These are phyloP conservation scores for Blastobasis lacticolella DNA, from an alignment of 2,888 invertebrate species.

Conservation along the genomic window DNA sequence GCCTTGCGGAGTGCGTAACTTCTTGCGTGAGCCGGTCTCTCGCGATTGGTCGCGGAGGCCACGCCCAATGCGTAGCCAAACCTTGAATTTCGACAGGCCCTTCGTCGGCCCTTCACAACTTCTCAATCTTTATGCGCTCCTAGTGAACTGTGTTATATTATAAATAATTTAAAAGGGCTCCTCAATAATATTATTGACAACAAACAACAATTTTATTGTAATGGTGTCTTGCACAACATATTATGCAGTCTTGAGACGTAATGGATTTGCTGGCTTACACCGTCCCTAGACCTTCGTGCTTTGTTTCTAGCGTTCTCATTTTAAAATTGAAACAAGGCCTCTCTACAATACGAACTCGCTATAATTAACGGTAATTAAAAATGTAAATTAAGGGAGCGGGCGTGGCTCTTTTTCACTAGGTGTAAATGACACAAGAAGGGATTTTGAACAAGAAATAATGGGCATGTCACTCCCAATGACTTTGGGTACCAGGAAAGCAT, in stretches of 20 bases:
- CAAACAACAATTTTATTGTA: slow-evolving; percentile 15
- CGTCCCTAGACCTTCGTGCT: background rate
- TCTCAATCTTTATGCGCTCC: slow-evolving; percentile 51
- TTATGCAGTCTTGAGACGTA: background rate
- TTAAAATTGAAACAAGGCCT: background rate
- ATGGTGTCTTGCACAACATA: slow-evolving; percentile 4
- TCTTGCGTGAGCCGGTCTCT: slow-evolving; percentile 54
- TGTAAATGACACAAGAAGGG: slow-evolving; percentile 59
- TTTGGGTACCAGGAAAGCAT: slow-evolving; percentile 66
- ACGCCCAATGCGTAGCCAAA: slow-evolving; percentile 67
- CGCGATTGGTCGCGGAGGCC: slow-evolving; percentile 57
- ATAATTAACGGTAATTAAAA: slow-evolving; percentile 47
- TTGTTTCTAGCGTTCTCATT: background rate
- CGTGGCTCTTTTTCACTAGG: slow-evolving; percentile 27
- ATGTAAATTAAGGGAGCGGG: slow-evolving; percentile 31
- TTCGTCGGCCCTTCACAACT: slow-evolving; percentile 59
- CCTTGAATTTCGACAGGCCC: slow-evolving; percentile 63
- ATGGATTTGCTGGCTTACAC: too few relatives aligned
- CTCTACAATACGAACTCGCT: background rate
- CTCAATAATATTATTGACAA: slow-evolving; percentile 35
- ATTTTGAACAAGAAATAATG: slow-evolving; percentile 67
- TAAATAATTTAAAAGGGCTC: slow-evolving; percentile 74
- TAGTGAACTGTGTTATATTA: slow-evolving; percentile 72
- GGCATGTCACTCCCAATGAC: slow-evolving; percentile 76
- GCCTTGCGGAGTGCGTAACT: slow-evolving; percentile 40